These are phyloP conservation scores for Leptobrachium leishanense DNA, from an alignment of 2,113 vertebrate genomes.

Conservation along the genomic window DNA sequence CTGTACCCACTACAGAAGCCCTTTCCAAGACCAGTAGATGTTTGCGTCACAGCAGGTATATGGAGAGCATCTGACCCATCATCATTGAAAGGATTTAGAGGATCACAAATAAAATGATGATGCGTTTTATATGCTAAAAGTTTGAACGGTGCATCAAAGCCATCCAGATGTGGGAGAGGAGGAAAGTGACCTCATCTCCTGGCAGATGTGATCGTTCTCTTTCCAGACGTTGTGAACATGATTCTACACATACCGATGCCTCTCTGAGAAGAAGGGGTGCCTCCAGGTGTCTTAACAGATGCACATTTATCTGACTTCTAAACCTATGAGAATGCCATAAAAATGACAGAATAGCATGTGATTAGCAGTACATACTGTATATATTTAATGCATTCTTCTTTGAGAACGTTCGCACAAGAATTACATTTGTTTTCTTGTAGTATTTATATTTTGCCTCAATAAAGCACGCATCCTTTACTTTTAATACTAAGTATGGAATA, in stretches of 20 bases:
- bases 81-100: slow-evolving; percentile 15
- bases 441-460: no score
- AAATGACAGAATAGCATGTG: no score
- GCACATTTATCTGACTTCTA: no score
- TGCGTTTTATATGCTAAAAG: slow-evolving; percentile 14
- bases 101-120: slow-evolving; percentile 28
- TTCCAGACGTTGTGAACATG: slow-evolving; percentile 30
- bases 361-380: no score
- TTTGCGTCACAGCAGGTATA: neutral
- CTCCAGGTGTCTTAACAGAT: neutral
- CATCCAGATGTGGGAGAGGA: slow-evolving; percentile 18
- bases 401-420: no score
- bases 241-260: neutral
- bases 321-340: no score
- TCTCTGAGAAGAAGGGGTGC: slow-evolving; percentile 6
- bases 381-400: no score
- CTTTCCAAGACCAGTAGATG: neutral
- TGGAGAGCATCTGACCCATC: slow-evolving; percentile 37
- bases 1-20: neutral
- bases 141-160: slow-evolving; percentile 36
- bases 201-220: neutral
- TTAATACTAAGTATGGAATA: no score
- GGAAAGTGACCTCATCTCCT: slow-evolving; percentile 25
- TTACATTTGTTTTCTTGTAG: no score
- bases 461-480: no score